Percentiles rank a stretch among this genome's conserved stretches.
Evolutionary conservation across 2,797 vertebrate genomes (phyloP).

Genomic region (Enoplosus armatus): DNA sequence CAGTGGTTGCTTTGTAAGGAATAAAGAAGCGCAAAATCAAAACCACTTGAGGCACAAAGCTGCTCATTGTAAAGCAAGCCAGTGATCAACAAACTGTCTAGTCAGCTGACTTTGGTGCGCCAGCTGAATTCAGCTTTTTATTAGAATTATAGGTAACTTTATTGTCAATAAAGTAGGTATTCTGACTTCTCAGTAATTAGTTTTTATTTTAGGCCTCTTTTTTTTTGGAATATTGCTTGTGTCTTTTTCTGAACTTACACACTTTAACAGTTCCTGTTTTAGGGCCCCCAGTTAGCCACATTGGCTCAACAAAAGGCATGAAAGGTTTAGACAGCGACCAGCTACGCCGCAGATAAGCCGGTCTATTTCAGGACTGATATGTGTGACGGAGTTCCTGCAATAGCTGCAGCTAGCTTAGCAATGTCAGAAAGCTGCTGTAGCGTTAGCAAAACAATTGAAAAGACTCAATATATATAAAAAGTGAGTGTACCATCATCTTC

Average conservation of each 20-base stretch:
- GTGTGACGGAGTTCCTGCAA: conserved; percentile 40
- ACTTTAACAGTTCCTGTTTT: neutral
- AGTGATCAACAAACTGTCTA: neutral
- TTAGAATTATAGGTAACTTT: neutral
- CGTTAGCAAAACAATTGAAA: neutral
- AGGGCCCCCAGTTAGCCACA: conserved; percentile 15
- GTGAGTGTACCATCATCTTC: conserved; percentile 45
- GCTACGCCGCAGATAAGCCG: conserved; percentile 59
- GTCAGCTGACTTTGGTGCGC: neutral
- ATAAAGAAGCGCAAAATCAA: neutral
- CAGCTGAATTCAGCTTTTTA: neutral
- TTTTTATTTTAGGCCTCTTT: neutral
- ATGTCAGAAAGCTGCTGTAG: neutral
- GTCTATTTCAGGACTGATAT: conserved; percentile 75
- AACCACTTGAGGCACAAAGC: neutral
- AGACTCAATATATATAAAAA: neutral
- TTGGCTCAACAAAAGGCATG: conserved; percentile 33
- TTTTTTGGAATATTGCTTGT: neutral
- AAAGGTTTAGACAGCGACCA: conserved; percentile 39
- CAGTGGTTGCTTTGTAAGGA: too few species aligned
- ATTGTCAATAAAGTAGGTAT: neutral
- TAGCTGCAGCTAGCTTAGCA: conserved; percentile 2
- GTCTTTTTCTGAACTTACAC: neutral
- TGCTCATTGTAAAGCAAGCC: neutral
- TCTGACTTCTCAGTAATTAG: neutral